phyloP scores from a whole-genome alignment of 92 coral and sea anemone species.

The Micromussa lordhowensis region DNA sequence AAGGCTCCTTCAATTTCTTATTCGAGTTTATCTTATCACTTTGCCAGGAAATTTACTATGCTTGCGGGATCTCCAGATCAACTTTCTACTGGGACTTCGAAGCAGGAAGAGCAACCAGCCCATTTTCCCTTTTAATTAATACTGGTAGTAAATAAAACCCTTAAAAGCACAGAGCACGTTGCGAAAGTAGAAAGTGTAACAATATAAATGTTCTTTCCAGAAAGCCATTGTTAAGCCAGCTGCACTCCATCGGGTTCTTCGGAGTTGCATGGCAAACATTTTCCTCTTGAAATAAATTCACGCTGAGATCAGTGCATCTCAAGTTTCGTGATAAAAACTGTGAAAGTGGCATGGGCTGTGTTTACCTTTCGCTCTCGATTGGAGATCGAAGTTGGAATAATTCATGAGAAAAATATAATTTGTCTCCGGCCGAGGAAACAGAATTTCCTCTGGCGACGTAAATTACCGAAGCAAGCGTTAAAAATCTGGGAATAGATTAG shows the following conservation, averaged over 20 bases:
- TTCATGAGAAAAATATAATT: slow-evolving; percentile 65
- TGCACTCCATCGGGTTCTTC: slow-evolving; percentile 23
- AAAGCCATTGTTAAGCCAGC: slow-evolving; percentile 31
- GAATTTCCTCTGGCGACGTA: slow-evolving; percentile 25
- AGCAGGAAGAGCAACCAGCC: slow-evolving; percentile 16
- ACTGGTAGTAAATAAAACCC: slow-evolving; percentile 26
- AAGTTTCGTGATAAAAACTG: slow-evolving; percentile 42
- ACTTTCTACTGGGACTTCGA: neutral
- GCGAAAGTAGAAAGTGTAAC: slow-evolving; percentile 40
- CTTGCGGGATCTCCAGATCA: neutral
- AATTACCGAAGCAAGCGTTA: slow-evolving; percentile 12
- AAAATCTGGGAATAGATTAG: neutral
- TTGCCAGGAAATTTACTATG: neutral
- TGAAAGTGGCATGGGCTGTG: slow-evolving; percentile 36
- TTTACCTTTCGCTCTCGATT: slow-evolving; percentile 43
- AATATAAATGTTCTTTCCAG: slow-evolving; percentile 16
- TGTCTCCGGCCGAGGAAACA: slow-evolving; percentile 61
- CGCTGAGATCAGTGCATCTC: slow-evolving; percentile 8
- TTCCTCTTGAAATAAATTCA: slow-evolving; percentile 28
- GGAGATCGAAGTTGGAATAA: slow-evolving; percentile 61
- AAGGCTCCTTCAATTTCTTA: neutral
- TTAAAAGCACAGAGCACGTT: slow-evolving; percentile 15
- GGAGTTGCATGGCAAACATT: slow-evolving; percentile 8
- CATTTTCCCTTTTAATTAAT: slow-evolving; percentile 30
- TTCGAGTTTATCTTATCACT: slow-evolving; percentile 12